These are phyloP conservation scores for Parnassius glacialis DNA, from an alignment of 2,888 invertebrate genomes.

Conservation along the genomic window DNA sequence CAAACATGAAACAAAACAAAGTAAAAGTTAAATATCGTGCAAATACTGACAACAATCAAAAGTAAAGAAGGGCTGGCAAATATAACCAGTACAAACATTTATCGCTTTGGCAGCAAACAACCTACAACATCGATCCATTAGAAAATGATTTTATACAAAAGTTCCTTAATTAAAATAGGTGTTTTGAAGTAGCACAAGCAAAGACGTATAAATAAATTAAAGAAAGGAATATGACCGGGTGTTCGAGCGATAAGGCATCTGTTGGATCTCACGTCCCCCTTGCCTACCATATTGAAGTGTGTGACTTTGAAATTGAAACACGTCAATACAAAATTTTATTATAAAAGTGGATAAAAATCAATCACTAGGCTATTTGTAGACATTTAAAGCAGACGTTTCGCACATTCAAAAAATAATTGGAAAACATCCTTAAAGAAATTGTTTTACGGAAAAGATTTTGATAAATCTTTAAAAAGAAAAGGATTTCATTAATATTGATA, in stretches of 20 bases:
- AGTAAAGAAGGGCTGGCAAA: conserved; percentile 16
- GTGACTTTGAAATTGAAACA: conserved; percentile 58
- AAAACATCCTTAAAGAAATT: neutral
- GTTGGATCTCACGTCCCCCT: conserved; percentile 48
- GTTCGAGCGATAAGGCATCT: conserved; percentile 40
- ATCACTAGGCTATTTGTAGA: conserved; percentile 38
- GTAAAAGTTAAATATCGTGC: conserved; percentile 18
- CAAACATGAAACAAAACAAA: conserved; percentile 19
- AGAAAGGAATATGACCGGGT: conserved; percentile 51
- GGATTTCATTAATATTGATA: neutral
- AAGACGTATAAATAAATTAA: conserved; percentile 59
- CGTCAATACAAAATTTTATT: conserved; percentile 57
- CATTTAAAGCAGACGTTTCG: neutral
- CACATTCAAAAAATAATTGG: neutral
- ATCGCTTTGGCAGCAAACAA: conserved; percentile 32
- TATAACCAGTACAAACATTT: conserved; percentile 39
- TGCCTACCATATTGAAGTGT: conserved; percentile 42
- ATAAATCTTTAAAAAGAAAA: neutral
- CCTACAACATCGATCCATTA: conserved; percentile 40
- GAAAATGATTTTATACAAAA: conserved; percentile 33
- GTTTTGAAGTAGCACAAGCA: conserved; percentile 35
- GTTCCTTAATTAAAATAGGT: conserved; percentile 30
- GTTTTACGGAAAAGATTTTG: neutral
- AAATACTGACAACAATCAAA: conserved; percentile 25
- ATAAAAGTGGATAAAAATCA: conserved; percentile 58